These are phyloP conservation scores for Catocala fraxini DNA, from an alignment of 2,888 invertebrate genomes.

Conservation along the genomic window DNA sequence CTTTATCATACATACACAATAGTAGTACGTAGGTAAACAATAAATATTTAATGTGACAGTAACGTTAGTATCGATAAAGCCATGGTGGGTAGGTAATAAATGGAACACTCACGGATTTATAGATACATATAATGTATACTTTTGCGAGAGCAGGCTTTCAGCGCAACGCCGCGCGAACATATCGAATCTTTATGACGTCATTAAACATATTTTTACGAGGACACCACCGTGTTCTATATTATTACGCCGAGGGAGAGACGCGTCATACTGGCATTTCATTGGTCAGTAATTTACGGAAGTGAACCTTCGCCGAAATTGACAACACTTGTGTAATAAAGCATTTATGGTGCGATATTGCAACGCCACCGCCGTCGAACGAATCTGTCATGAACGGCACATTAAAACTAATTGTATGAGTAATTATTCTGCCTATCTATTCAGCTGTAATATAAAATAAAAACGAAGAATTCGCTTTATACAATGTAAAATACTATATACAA, in stretches of 20 bases:
- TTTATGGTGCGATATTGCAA: conserved; percentile 62
- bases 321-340: conserved; percentile 75
- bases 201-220: conserved; percentile 87
- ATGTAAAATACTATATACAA: too few species aligned
- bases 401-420: conserved; percentile 56
- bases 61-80: conserved; percentile 70
- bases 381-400: conserved; percentile 60
- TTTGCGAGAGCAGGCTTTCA: conserved; percentile 74
- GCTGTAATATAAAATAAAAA: neutral
- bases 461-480: too few species aligned
- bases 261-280: conserved; percentile 70
- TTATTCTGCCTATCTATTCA: neutral
- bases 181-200: conserved; percentile 84
- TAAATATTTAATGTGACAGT: conserved; percentile 67
- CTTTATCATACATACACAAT: conserved; percentile 32
- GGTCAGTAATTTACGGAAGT: conserved; percentile 77
- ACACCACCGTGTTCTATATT: conserved; percentile 79
- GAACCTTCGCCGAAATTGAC: conserved; percentile 75
- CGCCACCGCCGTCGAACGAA: conserved; percentile 56
- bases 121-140: conserved; percentile 67
- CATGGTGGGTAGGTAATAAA: conserved; percentile 70
- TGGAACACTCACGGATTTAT: conserved; percentile 78
- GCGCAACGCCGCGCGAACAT: conserved; percentile 69
- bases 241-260: conserved; percentile 71
- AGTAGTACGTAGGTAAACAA: conserved; percentile 44